Evolutionary conservation across 2,113 vertebrate species (phyloP).

Genomic region (Microtus oregoni): DNA sequence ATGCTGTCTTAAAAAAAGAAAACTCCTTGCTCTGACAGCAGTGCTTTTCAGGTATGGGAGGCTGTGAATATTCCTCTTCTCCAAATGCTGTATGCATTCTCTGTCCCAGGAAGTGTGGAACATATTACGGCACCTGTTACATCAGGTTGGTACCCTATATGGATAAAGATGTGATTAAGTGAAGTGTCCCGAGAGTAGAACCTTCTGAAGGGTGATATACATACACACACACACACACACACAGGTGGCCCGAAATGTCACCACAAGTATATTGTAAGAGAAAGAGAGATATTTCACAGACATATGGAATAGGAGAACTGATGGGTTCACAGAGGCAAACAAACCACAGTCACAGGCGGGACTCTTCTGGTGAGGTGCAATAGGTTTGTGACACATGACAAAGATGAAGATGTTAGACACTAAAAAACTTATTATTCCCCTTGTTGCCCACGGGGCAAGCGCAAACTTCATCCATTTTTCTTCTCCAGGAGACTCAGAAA

Average conservation of each 20-base stretch:
- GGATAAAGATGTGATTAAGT: not conserved
- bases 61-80: not conserved
- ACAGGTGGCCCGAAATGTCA: not conserved
- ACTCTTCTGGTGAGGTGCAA: not conserved
- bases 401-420: not conserved
- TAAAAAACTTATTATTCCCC: not conserved
- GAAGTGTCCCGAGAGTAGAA: not conserved
- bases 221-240: too few species aligned
- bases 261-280: not conserved
- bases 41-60: not conserved
- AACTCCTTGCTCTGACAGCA: not conserved
- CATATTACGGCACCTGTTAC: not conserved
- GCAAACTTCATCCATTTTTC: not conserved
- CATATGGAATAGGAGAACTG: not conserved
- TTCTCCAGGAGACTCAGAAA: not conserved
- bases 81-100: not conserved
- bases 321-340: not conserved
- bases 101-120: not conserved
- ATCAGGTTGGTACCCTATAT: not conserved
- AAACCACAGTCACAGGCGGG: not conserved
- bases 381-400: not conserved
- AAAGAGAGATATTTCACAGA: not conserved
- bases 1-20: not conserved
- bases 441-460: not conserved
- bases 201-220: not conserved